Conservation (phyloP, 2,888 invertebrate species). For the Bombylius major region DNA sequence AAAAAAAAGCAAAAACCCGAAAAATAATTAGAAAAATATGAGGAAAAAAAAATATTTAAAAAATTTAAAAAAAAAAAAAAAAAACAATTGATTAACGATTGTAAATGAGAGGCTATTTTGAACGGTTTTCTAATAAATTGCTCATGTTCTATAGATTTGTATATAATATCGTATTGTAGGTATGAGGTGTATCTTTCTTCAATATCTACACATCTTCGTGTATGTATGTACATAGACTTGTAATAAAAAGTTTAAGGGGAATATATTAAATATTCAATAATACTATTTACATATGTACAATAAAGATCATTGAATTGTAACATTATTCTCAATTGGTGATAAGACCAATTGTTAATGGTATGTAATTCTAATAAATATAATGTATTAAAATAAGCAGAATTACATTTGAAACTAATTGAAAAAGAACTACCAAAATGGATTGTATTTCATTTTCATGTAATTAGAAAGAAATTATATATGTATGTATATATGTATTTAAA, state of each 20-base stretch:
- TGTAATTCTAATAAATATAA: no score
- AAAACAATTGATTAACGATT: background rate
- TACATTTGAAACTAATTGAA: slow-evolving; percentile 59
- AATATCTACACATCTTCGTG: background rate
- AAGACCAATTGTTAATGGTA: no score
- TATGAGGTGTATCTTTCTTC: no score
- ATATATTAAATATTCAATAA: no score
- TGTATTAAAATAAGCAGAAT: no score
- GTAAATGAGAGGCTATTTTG: background rate
- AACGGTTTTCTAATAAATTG: background rate
- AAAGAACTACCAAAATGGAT: slow-evolving; percentile 65
- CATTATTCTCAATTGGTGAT: no score
- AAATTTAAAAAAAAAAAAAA: no score
- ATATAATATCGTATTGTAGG: background rate
- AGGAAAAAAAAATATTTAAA: background rate
- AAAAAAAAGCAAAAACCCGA: background rate
- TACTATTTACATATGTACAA: no score
- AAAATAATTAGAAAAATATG: background rate
- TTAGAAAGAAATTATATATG: slow-evolving; percentile 52
- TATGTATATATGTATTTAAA: no score
- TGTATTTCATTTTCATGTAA: slow-evolving; percentile 53
- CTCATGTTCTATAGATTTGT: background rate
- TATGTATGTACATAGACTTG: background rate
- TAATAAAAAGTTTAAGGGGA: no score
- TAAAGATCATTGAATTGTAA: no score